These are phyloP conservation scores for Botia almorhae DNA, from an alignment of 2,797 vertebrate species.

Conservation along the genomic window DNA sequence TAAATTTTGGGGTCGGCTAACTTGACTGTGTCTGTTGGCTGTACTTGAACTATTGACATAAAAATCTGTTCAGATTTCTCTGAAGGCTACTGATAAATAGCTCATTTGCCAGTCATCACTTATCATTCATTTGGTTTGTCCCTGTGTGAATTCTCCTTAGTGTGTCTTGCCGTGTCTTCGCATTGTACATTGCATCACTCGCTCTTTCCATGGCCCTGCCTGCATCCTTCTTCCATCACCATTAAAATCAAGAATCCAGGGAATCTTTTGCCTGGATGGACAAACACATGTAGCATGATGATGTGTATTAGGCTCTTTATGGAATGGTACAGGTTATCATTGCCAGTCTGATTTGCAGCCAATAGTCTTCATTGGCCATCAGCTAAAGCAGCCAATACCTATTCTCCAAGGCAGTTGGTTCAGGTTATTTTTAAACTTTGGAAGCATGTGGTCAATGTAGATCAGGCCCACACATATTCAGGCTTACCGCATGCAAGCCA, in stretches of 20 bases:
- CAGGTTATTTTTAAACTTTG: constrained; percentile 52
- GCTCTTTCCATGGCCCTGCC: not conserved
- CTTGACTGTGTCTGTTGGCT: no score
- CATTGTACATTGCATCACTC: not conserved
- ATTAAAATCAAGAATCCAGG: constrained; percentile 4
- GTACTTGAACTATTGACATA: no score
- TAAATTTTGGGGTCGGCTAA: not conserved
- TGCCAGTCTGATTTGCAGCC: constrained; percentile 27
- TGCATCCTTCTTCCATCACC: constrained; percentile 8
- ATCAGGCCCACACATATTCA: constrained; percentile 35
- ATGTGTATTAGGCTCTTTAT: constrained; percentile 38
- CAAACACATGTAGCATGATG: constrained; percentile 20
- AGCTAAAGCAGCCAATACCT: constrained; percentile 29
- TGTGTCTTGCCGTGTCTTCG: not conserved
- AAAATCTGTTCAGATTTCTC: constrained; percentile 10
- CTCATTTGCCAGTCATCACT: constrained; percentile 12
- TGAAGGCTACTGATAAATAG: constrained; percentile 11
- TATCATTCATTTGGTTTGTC: not conserved
- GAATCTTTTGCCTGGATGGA: not conserved
- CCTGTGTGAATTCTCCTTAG: not conserved
- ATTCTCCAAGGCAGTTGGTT: constrained; percentile 39
- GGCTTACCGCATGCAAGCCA: constrained; percentile 7
- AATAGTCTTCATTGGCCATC: constrained; percentile 34
- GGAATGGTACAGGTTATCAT: constrained; percentile 14
- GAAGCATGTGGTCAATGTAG: constrained; percentile 39